These are phyloP conservation scores for Linurgus olivaceus DNA, from an alignment of 2,797 vertebrate species.

Conservation along the genomic window DNA sequence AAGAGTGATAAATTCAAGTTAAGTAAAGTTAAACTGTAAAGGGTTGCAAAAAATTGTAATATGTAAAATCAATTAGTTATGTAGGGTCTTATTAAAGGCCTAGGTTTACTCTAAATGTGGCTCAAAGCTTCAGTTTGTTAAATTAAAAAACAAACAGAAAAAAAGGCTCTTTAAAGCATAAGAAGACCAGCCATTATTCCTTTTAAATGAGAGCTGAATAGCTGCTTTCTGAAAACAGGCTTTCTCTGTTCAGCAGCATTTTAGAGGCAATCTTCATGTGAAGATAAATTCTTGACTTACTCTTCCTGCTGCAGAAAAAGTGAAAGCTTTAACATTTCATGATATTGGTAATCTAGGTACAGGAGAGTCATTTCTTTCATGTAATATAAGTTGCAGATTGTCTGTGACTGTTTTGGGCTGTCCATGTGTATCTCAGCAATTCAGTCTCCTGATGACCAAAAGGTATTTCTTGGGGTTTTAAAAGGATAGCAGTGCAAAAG, in stretches of 20 bases:
- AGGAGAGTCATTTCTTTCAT: not conserved
- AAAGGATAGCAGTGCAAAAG: not conserved
- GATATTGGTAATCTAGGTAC: not conserved
- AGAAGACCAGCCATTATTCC: not conserved
- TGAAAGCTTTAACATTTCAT: not conserved
- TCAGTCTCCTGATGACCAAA: accelerated
- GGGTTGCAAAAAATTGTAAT: not conserved
- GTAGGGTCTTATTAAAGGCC: not conserved
- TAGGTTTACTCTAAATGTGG: not conserved
- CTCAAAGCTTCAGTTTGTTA: not conserved
- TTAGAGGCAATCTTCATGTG: not conserved
- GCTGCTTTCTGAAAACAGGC: not conserved
- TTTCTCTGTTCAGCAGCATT: not conserved
- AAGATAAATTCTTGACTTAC: not conserved
- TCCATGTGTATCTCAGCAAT: not conserved
- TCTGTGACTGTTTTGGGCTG: not conserved
- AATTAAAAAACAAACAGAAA: not conserved
- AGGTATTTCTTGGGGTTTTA: not conserved
- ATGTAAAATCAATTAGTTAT: not conserved
- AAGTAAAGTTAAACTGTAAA: not conserved
- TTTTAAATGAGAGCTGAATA: not conserved
- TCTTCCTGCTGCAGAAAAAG: not conserved
- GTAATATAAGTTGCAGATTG: not conserved
- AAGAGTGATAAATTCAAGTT: not conserved
- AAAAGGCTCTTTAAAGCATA: not conserved